A percentile compares a stretch with the other conserved stretches of the same genome.
Evolutionary conservation across 2,888 invertebrate genomes (phyloP).

Genomic region (Mantis religiosa): DNA sequence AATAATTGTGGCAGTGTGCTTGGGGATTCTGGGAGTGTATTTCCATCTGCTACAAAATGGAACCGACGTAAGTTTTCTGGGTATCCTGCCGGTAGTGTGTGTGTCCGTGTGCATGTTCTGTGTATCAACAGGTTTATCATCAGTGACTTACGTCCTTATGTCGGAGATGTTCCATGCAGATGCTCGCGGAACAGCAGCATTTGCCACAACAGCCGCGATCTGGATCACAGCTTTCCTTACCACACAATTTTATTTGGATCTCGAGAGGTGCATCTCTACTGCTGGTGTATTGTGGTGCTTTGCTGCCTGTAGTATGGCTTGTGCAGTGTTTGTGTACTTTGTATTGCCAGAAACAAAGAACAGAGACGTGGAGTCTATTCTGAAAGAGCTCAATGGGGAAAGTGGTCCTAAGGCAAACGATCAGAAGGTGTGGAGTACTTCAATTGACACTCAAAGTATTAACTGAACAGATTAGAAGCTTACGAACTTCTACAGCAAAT

Average conservation of each 20-base stretch:
- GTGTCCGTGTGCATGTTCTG: slow-evolving; percentile 18
- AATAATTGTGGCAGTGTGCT: slow-evolving; percentile 37
- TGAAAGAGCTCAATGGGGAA: slow-evolving; percentile 35
- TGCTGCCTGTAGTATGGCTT: slow-evolving; percentile 40
- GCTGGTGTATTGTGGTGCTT: slow-evolving; percentile 46
- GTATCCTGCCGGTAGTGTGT: slow-evolving; percentile 19
- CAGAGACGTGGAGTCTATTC: slow-evolving; percentile 44
- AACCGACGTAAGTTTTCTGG: slow-evolving; percentile 14
- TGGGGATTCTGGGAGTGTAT: slow-evolving; percentile 39
- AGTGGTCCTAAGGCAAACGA: neutral
- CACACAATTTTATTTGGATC: slow-evolving; percentile 44
- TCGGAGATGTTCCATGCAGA: slow-evolving; percentile 21
- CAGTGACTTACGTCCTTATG: slow-evolving; percentile 18
- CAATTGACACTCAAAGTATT: neutral
- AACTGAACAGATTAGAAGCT: too few species aligned
- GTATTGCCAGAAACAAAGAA: slow-evolving; percentile 49
- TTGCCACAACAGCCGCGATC: slow-evolving; percentile 32
- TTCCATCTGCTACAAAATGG: slow-evolving; percentile 36
- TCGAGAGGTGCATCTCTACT: slow-evolving; percentile 42
- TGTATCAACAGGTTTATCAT: slow-evolving; percentile 7
- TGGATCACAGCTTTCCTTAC: slow-evolving; percentile 43
- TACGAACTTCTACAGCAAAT: too few species aligned
- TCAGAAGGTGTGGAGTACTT: neutral
- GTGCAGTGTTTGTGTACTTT: slow-evolving; percentile 40
- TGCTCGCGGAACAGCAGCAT: slow-evolving; percentile 15